A percentile compares a stretch with the other conserved stretches of the same genome.
phyloP scores from a whole-genome alignment of 2,888 invertebrate species.

The Diarsia dahlii region DNA sequence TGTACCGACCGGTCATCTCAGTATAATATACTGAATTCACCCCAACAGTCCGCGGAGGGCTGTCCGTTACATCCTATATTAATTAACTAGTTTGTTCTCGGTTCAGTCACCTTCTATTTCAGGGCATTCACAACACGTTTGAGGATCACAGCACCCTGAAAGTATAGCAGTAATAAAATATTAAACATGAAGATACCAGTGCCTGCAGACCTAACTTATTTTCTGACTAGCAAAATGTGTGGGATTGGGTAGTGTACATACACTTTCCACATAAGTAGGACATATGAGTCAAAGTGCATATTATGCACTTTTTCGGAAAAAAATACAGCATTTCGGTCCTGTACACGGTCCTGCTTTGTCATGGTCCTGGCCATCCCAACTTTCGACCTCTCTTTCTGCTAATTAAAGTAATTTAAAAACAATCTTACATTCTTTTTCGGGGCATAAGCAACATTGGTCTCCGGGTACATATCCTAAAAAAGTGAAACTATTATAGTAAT shows the following conservation, averaged over 20 bases:
- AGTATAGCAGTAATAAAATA: slow-evolving; percentile 12
- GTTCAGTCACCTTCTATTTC: slow-evolving; percentile 34
- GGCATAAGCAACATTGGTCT: slow-evolving; percentile 37
- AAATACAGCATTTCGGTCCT: too few species aligned
- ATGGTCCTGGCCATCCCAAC: too few species aligned
- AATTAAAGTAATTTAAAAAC: not conserved
- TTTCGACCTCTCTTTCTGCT: not conserved
- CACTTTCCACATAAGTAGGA: too few species aligned
- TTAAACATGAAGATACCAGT: not conserved
- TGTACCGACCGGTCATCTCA: too few species aligned
- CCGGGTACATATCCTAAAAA: slow-evolving; percentile 38
- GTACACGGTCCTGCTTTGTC: too few species aligned
- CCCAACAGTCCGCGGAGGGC: too few species aligned
- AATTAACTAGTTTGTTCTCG: not conserved
- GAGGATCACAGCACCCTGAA: slow-evolving; percentile 35
- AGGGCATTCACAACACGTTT: slow-evolving; percentile 27
- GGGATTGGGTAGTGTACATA: not conserved
- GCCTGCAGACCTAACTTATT: not conserved
- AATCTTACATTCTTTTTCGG: slow-evolving; percentile 37
- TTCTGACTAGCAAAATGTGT: not conserved
- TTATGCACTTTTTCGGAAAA: too few species aligned
- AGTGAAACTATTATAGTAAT: too few species aligned
- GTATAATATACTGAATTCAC: too few species aligned
- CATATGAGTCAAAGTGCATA: too few species aligned
- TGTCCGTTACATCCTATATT: too few species aligned